These are phyloP conservation scores for Thyatira batis DNA, from an alignment of 2,888 invertebrate genomes.

Conservation along the genomic window DNA sequence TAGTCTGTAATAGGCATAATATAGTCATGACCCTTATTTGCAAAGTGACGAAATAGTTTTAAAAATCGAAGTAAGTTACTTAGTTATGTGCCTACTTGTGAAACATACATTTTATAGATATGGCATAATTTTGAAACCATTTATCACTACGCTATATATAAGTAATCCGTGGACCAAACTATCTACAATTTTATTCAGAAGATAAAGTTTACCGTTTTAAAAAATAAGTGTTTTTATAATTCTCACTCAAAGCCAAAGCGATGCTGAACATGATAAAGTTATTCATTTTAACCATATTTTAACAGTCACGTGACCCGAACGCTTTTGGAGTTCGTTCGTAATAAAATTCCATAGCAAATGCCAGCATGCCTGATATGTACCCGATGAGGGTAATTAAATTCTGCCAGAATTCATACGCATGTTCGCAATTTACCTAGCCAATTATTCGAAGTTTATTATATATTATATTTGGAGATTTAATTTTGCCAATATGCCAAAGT, in stretches of 20 bases:
- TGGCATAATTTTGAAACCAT: no score
- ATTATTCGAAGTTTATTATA: slow-evolving; percentile 24
- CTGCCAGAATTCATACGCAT: slow-evolving; percentile 31
- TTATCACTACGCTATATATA: no score
- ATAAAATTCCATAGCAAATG: slow-evolving; percentile 41
- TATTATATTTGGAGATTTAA: slow-evolving; percentile 11
- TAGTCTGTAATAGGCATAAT: no score
- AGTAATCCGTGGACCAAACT: no score
- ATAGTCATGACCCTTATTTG: no score
- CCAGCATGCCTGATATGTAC: slow-evolving; percentile 27
- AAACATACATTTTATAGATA: no score
- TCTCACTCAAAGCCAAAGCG: neutral
- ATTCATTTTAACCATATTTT: slow-evolving; percentile 19
- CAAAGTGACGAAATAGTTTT: no score
- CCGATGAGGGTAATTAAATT: slow-evolving; percentile 47
- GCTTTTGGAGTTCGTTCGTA: slow-evolving; percentile 24
- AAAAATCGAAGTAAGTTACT: no score
- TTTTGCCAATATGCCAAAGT: no score
- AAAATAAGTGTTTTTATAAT: neutral
- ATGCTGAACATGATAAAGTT: slow-evolving; percentile 16
- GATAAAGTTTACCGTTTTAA: neutral
- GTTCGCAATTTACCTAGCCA: slow-evolving; percentile 25
- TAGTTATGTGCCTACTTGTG: no score
- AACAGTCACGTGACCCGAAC: slow-evolving; percentile 15
- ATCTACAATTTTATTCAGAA: no score